Evolutionary conservation across 2,888 invertebrate species (phyloP).

Genomic region (Cataglyphis cursor): DNA sequence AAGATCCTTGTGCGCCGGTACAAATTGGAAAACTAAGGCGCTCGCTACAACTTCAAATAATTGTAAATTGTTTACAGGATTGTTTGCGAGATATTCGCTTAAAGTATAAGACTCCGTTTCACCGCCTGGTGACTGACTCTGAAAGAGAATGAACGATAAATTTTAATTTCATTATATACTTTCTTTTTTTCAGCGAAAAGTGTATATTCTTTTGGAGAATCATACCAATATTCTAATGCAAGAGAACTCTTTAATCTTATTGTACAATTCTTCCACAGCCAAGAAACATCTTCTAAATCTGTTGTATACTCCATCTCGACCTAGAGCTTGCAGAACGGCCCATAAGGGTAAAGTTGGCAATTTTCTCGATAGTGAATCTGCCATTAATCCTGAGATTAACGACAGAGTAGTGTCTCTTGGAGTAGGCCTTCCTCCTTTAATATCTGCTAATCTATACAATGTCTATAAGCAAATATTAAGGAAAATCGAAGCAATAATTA

Average conservation of each 20-base stretch:
- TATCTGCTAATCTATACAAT: slow-evolving; percentile 89
- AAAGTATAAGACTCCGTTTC: slow-evolving; percentile 90
- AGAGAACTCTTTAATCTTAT: slow-evolving; percentile 89
- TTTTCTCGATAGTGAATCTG: slow-evolving; percentile 88
- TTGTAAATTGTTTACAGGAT: slow-evolving; percentile 89
- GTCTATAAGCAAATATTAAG: slow-evolving; percentile 86
- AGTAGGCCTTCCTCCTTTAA: slow-evolving; percentile 86
- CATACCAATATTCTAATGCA: slow-evolving; percentile 91
- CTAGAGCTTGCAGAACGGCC: slow-evolving; percentile 92
- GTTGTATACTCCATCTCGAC: slow-evolving; percentile 91
- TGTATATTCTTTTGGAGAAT: neutral
- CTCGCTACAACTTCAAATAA: slow-evolving; percentile 93
- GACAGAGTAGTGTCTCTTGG: slow-evolving; percentile 83
- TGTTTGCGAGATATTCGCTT: slow-evolving; percentile 89
- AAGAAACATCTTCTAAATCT: slow-evolving; percentile 93
- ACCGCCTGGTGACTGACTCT: slow-evolving; percentile 94
- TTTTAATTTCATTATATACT: neutral
- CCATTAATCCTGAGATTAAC: slow-evolving; percentile 85
- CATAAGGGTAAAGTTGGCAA: slow-evolving; percentile 94
- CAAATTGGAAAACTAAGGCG: slow-evolving; percentile 96
- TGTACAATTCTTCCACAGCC: slow-evolving; percentile 90
- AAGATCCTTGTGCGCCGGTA: slow-evolving; percentile 88
- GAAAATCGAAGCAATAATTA: slow-evolving; percentile 55
- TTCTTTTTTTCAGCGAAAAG: neutral
- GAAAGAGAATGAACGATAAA: slow-evolving; percentile 82